These are phyloP conservation scores for Drosophila repleta DNA, from an alignment of 1,140 invertebrate genomes.

Conservation along the genomic window DNA sequence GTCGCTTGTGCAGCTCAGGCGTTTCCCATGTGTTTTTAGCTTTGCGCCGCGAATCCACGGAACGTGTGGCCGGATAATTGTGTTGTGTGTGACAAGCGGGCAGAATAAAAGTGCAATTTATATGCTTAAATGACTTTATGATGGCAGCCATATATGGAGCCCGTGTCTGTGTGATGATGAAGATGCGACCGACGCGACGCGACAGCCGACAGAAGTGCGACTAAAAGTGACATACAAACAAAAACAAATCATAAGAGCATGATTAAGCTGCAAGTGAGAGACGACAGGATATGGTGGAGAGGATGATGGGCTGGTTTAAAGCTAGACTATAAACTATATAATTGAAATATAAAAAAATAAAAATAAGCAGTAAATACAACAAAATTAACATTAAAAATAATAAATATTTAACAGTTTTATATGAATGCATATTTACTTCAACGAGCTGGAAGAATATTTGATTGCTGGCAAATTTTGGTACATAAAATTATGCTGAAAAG, in stretches of 20 bases:
- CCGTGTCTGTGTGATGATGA: background rate
- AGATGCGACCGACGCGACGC: background rate
- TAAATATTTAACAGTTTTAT: too few species aligned
- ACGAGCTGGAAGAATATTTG: too few species aligned
- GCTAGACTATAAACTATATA: too few species aligned
- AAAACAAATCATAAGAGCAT: background rate
- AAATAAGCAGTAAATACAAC: too few species aligned
- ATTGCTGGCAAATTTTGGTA: too few species aligned
- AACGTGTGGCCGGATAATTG: constrained; percentile 63
- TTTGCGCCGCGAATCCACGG: background rate
- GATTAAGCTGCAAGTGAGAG: background rate
- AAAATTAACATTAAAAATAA: too few species aligned
- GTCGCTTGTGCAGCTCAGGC: background rate
- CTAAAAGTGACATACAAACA: background rate
- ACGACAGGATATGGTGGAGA: background rate
- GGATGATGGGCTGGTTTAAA: too few species aligned
- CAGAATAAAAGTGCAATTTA: constrained; percentile 78
- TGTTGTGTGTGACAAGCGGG: constrained; percentile 59
- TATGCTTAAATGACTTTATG: constrained; percentile 82
- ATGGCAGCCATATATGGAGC: constrained; percentile 34
- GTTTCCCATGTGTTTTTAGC: constrained; percentile 10
- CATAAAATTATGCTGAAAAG: too few species aligned
- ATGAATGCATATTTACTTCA: too few species aligned
- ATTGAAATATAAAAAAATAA: too few species aligned
- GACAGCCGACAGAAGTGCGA: background rate